Conservation (phyloP, 1,140 invertebrate species). For the Drosophila nigromelanica region DNA sequence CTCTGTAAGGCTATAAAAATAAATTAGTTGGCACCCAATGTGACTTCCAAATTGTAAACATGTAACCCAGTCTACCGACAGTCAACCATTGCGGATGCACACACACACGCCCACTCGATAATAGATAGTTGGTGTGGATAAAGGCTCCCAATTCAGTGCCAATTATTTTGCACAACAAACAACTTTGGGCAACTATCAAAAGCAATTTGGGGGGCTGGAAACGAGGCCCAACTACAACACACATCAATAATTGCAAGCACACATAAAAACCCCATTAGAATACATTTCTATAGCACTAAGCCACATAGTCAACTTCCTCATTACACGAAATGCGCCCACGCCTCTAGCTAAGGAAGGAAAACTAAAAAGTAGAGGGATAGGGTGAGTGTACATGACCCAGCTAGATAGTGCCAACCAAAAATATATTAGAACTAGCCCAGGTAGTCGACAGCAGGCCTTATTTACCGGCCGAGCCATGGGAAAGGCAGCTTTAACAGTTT, state of each 20-base stretch:
- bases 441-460: too few relatives aligned
- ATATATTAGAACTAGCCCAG: constrained; percentile 46
- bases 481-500: constrained; percentile 35
- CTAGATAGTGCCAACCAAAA: constrained; percentile 52
- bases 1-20: neutral
- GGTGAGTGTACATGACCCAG: neutral
- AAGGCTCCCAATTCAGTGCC: constrained; percentile 61
- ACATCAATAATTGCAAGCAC: constrained; percentile 44
- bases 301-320: constrained; percentile 63
- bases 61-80: constrained; percentile 12
- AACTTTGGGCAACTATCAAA: constrained; percentile 46
- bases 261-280: constrained; percentile 8
- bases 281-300: constrained; percentile 47
- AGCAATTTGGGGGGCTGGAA: constrained; percentile 31
- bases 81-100: constrained; percentile 16
- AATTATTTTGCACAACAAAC: constrained; percentile 70
- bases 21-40: constrained; percentile 14
- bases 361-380: neutral
- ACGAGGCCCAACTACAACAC: constrained; percentile 25
- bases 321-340: constrained; percentile 66
- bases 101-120: constrained; percentile 28
- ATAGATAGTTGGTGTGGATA: constrained; percentile 5
- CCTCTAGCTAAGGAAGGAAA: constrained; percentile 23
- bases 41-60: too few relatives aligned
- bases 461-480: neutral